phyloP scores from a whole-genome alignment of 2,888 invertebrate species.

The Pollenia griseotomentosa region DNA sequence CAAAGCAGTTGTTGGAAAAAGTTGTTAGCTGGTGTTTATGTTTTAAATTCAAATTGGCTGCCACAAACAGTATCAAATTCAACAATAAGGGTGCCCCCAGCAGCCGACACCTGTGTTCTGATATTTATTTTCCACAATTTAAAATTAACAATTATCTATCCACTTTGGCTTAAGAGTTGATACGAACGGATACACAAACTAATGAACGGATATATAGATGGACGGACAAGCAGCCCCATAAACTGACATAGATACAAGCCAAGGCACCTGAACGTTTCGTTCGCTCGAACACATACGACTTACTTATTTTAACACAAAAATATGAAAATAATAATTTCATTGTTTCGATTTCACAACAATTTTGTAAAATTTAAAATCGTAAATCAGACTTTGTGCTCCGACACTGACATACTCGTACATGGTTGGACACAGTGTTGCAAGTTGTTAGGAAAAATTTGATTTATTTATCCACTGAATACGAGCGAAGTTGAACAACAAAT shows the following conservation, averaged over 20 bases:
- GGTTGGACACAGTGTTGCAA: slow-evolving; percentile 38
- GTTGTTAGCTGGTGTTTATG: not conserved
- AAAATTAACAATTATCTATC: slow-evolving; percentile 40
- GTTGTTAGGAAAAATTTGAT: slow-evolving; percentile 26
- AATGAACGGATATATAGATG: not conserved
- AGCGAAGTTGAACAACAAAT: slow-evolving; percentile 16
- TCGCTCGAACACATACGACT: not conserved
- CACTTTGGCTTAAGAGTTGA: slow-evolving; percentile 48
- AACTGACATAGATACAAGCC: not conserved
- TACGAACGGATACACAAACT: slow-evolving; percentile 51
- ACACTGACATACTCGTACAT: slow-evolving; percentile 54
- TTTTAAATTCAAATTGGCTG: slow-evolving; percentile 6
- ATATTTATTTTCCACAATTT: slow-evolving; percentile 35
- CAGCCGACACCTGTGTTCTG: slow-evolving; percentile 74
- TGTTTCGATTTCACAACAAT: slow-evolving; percentile 70
- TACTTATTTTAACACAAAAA: not conserved
- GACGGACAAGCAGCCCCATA: not conserved
- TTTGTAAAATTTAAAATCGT: slow-evolving; percentile 50
- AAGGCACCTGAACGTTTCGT: slow-evolving; percentile 56
- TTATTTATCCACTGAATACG: slow-evolving; percentile 48
- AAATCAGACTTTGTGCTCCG: slow-evolving; percentile 68
- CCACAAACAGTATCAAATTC: slow-evolving; percentile 38
- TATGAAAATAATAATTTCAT: slow-evolving; percentile 56
- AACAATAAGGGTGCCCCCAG: slow-evolving; percentile 74
- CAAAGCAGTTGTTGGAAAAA: not conserved